Evolutionary conservation across 2,113 vertebrate species (phyloP), one percentile per base, ranked within the genome.

Genomic region (Austrofundulus limnaeus): DNA sequence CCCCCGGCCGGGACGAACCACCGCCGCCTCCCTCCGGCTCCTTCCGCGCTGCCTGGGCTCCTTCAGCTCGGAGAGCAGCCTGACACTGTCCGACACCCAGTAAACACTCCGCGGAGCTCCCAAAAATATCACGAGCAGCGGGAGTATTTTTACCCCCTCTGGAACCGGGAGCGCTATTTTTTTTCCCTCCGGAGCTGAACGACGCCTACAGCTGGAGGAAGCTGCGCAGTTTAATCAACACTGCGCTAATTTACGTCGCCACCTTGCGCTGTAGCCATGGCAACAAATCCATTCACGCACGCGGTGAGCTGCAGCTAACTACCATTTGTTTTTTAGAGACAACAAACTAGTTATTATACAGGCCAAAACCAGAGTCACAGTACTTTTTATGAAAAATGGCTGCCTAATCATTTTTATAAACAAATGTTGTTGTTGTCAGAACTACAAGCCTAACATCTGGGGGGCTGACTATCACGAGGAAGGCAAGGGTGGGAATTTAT

Each of bases 131-230:
- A 19, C 64, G 16, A 84, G 85, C 75, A 8, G 59, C 5, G 20
- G 61, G 31, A 74, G 80, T 93, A 93, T 92, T 92, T 92, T 90
- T 92, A 92, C 82, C 50, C 56, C 42, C 31, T 34, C 31, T 78
- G 88, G 91, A 81, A 81, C 90, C 77, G 86, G 53, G 82, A 82
- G 31, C 77, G 66, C 61, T 43, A 70, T 72, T 80, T 21, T 23
- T n/a, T n/a, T n/a, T n/a, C n/a, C n/a, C 13, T 62, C 72, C 25
- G 9, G 52, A 65, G 62, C 58, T 21, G 54, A 61, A 16, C 42
- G 55, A 70, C 51, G 66, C 67, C 78, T 67, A 54, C n/a, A 39
- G 15, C 16, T 37, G 17, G 60, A 20, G 23, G 43, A 52, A n/a
- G 39, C 13, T 8, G n/a, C n/a, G 42, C 19, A 45, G 19, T 6